Conservation (phyloP, 2,888 invertebrate species). For the Julus scanicus region DNA sequence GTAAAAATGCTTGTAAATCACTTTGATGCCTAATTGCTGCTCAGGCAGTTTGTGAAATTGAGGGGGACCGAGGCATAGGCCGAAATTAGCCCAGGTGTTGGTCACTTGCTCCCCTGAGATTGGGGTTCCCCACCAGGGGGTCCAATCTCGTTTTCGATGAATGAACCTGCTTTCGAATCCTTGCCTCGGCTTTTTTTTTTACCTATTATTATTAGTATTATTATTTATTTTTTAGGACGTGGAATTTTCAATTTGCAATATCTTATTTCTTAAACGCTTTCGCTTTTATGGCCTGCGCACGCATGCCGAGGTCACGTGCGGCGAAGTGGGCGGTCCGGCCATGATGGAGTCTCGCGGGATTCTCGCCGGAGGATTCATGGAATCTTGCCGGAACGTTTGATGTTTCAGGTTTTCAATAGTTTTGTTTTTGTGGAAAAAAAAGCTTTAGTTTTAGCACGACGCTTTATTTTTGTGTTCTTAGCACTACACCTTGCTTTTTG, state of each 20-base stretch:
- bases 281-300: background rate
- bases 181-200: background rate
- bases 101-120: background rate
- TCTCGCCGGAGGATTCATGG: background rate
- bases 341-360: background rate
- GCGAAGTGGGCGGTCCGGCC: background rate
- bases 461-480: no score
- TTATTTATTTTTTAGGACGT: background rate
- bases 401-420: no score
- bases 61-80: background rate
- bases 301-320: background rate
- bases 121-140: background rate
- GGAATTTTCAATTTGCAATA: background rate
- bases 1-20: background rate
- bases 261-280: background rate
- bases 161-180: background rate
- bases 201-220: background rate
- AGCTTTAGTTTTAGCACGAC: no score
- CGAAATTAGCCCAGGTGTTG: slow-evolving; percentile 1
- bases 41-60: background rate
- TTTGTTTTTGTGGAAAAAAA: no score
- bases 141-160: background rate
- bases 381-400: no score
- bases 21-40: background rate
- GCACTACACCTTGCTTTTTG: no score